A percentile compares a stretch with the other conserved stretches of the same genome.
phyloP scores from a whole-genome alignment of 2,888 invertebrate genomes.

The Melinopterus prodromus region DNA sequence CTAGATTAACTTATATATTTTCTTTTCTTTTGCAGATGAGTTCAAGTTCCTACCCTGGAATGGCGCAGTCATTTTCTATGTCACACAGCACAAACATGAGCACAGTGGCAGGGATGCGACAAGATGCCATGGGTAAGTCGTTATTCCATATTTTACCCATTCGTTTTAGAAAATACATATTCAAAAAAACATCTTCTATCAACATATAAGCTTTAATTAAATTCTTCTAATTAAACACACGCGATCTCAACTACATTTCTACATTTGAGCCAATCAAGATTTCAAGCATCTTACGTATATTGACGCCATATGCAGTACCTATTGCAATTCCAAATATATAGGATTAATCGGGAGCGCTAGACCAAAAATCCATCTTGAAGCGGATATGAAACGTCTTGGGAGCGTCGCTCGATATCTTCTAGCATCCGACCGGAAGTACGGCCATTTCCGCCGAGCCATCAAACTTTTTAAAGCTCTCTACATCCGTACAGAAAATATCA shows the following conservation, averaged over 20 bases:
- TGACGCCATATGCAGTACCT: background rate
- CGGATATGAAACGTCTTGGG: constrained; percentile 59
- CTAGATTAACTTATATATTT: too few relatives aligned
- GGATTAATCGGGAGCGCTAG: constrained; percentile 19
- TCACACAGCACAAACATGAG: constrained; percentile 93
- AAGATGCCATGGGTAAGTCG: constrained; percentile 82
- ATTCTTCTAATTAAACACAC: background rate
- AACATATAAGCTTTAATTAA: background rate
- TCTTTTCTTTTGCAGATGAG: constrained; percentile 79
- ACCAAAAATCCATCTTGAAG: constrained; percentile 51
- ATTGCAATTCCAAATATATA: constrained; percentile 1
- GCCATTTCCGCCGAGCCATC: constrained; percentile 47
- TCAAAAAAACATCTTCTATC: background rate
- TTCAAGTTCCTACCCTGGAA: constrained; percentile 88
- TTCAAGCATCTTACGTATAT: background rate
- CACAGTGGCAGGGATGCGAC: constrained; percentile 85
- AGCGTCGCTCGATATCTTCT: constrained; percentile 55
- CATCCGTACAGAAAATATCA: constrained; percentile 6
- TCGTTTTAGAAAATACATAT: background rate
- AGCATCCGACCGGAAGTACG: constrained; percentile 48
- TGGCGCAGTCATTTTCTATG: constrained; percentile 96
- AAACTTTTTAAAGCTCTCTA: constrained; percentile 39
- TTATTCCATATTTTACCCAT: background rate
- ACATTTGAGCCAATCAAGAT: too few relatives aligned
- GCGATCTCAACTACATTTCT: background rate